These are phyloP conservation scores for Tinamus major DNA, from an alignment of 2,797 vertebrate species.

Conservation along the genomic window DNA sequence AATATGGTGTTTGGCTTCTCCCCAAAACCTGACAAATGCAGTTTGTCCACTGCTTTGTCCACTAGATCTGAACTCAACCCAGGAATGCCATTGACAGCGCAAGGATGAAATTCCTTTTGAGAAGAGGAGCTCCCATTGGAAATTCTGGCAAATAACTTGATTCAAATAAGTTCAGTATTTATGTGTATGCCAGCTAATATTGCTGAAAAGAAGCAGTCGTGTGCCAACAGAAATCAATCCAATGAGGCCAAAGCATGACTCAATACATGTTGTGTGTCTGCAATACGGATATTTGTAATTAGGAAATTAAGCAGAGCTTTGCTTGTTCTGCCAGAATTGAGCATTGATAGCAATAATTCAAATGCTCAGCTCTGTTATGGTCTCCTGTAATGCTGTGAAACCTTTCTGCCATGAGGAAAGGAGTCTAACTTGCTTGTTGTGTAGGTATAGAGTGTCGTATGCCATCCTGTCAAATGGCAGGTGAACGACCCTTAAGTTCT, in stretches of 20 bases:
- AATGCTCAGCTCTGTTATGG: not conserved
- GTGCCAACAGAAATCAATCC: not conserved
- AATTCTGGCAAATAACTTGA: not conserved
- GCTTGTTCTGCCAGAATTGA: not conserved
- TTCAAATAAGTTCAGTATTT: not conserved
- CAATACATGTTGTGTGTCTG: not conserved
- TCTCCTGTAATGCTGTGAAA: not conserved
- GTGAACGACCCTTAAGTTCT: not conserved
- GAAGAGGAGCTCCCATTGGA: not conserved
- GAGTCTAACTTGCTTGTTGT: not conserved
- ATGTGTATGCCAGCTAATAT: not conserved
- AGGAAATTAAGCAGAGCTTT: not conserved
- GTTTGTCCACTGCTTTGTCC: not conserved
- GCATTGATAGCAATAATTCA: not conserved
- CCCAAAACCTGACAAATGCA: not conserved
- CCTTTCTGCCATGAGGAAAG: not conserved
- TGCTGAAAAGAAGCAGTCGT: not conserved
- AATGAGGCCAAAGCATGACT: not conserved
- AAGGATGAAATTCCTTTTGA: not conserved
- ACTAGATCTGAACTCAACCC: not conserved
- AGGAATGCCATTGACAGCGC: not conserved
- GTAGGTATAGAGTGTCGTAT: not conserved
- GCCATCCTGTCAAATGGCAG: not conserved
- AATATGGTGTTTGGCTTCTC: not conserved
- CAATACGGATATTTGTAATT: not conserved